A percentile compares a stretch with the other conserved stretches of the same genome.
These are phyloP conservation scores for Rhaphigaster nebulosa DNA, from an alignment of 2,888 invertebrate species.

Conservation along the genomic window DNA sequence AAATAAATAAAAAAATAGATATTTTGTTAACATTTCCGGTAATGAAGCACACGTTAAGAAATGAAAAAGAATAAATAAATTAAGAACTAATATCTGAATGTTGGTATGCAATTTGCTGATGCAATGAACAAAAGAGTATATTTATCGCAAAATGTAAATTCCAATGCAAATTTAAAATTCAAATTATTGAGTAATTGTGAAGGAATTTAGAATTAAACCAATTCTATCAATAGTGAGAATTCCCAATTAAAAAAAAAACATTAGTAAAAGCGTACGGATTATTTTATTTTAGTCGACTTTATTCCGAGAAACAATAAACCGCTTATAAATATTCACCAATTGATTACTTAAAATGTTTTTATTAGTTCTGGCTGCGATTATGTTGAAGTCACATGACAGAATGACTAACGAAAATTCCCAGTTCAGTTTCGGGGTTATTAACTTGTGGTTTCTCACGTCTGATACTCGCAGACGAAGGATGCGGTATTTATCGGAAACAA, in stretches of 20 bases:
- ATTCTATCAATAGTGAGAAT: too few species aligned
- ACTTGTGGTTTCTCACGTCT: slow-evolving; percentile 19
- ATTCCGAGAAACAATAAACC: background rate
- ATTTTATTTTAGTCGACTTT: background rate
- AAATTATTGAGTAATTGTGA: too few species aligned
- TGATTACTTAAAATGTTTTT: background rate
- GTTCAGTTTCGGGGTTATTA: slow-evolving; percentile 16
- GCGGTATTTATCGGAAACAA: background rate
- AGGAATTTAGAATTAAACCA: too few species aligned
- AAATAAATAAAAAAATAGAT: too few species aligned
- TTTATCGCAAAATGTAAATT: too few species aligned
- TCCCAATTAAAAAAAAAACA: background rate
- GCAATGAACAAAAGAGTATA: too few species aligned
- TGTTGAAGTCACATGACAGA: background rate
- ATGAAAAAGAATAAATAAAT: too few species aligned
- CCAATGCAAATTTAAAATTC: too few species aligned
- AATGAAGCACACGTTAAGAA: too few species aligned
- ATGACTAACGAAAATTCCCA: slow-evolving; percentile 36
- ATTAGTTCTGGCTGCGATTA: background rate
- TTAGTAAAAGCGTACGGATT: background rate
- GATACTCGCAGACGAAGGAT: background rate
- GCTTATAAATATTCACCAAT: background rate
- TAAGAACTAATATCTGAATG: too few species aligned
- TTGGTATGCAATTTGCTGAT: too few species aligned
- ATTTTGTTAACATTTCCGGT: too few species aligned